Evolutionary conservation across 2,888 invertebrate species (phyloP).

Genomic region (Orchesellides sinensis): DNA sequence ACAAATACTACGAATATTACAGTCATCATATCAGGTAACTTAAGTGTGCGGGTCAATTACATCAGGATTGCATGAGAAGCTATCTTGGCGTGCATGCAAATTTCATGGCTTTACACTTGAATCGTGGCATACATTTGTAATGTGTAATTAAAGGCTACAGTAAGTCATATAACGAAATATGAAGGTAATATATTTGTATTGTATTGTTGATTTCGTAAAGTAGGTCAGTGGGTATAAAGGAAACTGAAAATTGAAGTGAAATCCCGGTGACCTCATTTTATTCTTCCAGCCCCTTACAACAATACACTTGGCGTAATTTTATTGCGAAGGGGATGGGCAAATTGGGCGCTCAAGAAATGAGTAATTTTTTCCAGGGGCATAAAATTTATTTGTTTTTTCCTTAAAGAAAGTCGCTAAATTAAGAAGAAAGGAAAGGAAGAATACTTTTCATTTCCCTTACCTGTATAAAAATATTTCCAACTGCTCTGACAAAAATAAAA

Average conservation of each 20-base stretch:
- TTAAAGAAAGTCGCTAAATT: constrained; percentile 6
- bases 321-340: not conserved
- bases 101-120: constrained; percentile 52
- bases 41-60: not conserved
- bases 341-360: not conserved
- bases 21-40: no score
- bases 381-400: constrained; percentile 34
- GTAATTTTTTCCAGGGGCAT: constrained; percentile 1
- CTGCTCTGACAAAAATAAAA: constrained; percentile 78
- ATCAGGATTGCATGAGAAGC: constrained; percentile 2
- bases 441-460: constrained; percentile 74
- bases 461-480: constrained; percentile 79
- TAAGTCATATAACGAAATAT: not conserved
- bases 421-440: not conserved
- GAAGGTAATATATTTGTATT: constrained; percentile 1
- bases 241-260: constrained; percentile 66
- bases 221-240: constrained; percentile 62
- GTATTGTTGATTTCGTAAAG: constrained; percentile 45
- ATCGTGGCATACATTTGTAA: not conserved
- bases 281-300: constrained; percentile 13
- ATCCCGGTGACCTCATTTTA: constrained; percentile 51
- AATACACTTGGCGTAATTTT: not conserved
- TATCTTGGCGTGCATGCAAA: constrained; percentile 31
- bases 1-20: no score
- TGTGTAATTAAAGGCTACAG: constrained; percentile 1